Evolutionary conservation across 1,140 invertebrate species (phyloP).

Genomic region (Dendrolimus kikuchii): DNA sequence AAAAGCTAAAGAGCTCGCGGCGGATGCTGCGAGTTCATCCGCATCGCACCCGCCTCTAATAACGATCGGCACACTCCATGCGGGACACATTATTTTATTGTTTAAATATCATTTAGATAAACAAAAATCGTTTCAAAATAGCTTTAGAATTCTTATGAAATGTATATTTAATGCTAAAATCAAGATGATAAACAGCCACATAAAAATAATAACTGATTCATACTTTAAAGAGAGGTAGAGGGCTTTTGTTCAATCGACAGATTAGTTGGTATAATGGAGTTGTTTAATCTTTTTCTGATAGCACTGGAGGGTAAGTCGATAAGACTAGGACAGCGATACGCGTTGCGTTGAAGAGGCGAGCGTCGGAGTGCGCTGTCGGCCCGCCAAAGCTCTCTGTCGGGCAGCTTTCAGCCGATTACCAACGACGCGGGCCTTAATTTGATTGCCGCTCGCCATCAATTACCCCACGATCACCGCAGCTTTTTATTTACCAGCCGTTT

Average conservation of each 20-base stretch:
- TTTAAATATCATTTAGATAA: constrained; percentile 4
- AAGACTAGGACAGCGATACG: neutral
- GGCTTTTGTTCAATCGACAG: too few species aligned
- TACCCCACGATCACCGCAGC: constrained; percentile 47
- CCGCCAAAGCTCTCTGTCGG: constrained; percentile 52
- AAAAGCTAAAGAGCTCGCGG: constrained; percentile 58
- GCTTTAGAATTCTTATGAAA: neutral
- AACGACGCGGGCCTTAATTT: constrained; percentile 62
- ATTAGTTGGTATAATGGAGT: too few species aligned
- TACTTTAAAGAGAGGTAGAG: too few species aligned
- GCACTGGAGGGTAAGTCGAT: neutral
- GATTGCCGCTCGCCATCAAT: constrained; percentile 63
- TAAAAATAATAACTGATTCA: too few species aligned
- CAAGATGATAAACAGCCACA: too few species aligned
- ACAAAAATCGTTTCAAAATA: neutral
- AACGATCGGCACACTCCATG: too few species aligned
- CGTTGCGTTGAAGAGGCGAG: neutral
- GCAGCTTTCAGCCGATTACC: constrained; percentile 63
- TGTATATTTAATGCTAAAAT: too few species aligned
- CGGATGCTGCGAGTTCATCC: constrained; percentile 48
- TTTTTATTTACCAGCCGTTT: constrained; percentile 55
- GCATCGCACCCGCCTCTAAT: constrained; percentile 8
- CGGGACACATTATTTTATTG: neutral
- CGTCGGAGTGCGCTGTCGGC: constrained; percentile 18
- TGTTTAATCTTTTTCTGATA: neutral